Evolutionary conservation across 2,888 invertebrate genomes (phyloP), one percentile per base, ranked within the genome.

Genomic region (Sarcophaga caerulescens): DNA sequence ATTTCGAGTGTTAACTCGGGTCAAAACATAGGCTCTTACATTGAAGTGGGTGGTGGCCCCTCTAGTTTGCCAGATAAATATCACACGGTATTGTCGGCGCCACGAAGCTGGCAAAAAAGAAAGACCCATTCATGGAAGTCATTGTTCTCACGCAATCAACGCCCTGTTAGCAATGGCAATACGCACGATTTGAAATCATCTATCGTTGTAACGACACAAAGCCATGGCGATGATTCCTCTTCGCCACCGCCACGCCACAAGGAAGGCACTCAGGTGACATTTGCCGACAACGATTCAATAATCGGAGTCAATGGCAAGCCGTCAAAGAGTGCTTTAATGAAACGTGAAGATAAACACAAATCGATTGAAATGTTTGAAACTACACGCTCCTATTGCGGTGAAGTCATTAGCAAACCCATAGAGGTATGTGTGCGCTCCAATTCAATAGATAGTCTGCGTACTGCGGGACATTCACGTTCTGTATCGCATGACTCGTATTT

Each of bases 401-500:
- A 81, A 47, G 47, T 77, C 44, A 35, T 35, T 35, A 81, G 87
- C 70, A 93, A 93, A 73, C 92, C 93, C 10, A 91, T 93, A 91
- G 93, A 93, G 71, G 89, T 93, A 11, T 93, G 93, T 85, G 91
- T 92, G 21, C 92, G 93, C 69, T 93, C 93, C 35, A 93, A 90
- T 88, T 93, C 93, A 8, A 93, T 93, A 68, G 93, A 93, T 83
- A 93, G 93, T 87, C 89, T 93, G 19, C 92, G 93, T 35, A 93
- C 93, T 0, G 90, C 91, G 1, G 93, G 93, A 0, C 93, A 93
- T 66, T 93, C 93, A n/a, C 91, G 96, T 70, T 98, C 98, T 0
- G 97, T 98, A 0, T 98, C 98, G 0, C 98, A 98, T 93, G 98
- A 98, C 93, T 98, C 98, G 0, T 98, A 98, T 93, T 98, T 98